Conservation (phyloP, 2,113 vertebrate genomes). For the Hippoglossus stenolepis region DNA sequence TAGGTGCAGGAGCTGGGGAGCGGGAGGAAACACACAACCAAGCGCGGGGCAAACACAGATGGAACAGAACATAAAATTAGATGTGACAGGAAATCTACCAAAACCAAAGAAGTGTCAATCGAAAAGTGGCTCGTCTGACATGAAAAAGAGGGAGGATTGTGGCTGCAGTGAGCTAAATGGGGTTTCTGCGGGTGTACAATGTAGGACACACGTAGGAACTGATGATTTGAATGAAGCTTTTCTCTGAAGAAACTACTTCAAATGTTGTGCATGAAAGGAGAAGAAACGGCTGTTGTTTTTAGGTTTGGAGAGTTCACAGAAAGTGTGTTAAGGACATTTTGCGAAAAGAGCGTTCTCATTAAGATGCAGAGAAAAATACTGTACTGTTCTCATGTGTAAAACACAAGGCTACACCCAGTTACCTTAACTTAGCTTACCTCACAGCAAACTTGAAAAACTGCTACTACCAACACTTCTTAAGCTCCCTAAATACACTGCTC, state of each 20-base stretch:
- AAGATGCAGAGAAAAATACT: no score
- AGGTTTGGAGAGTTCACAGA: neutral
- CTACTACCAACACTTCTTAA: no score
- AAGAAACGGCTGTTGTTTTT: neutral
- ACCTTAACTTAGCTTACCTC: no score
- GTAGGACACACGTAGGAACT: neutral
- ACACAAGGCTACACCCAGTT: no score
- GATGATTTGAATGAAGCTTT: slow-evolving; percentile 2
- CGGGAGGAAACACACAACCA: neutral
- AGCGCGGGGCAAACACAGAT: slow-evolving; percentile 3
- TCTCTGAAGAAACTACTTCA: slow-evolving; percentile 8
- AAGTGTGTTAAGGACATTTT: neutral
- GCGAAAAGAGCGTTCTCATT: neutral
- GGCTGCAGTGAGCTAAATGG: slow-evolving; percentile 1
- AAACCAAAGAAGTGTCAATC: slow-evolving; percentile 27
- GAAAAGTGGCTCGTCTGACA: slow-evolving; percentile 17
- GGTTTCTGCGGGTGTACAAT: slow-evolving; percentile 18
- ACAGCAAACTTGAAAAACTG: no score
- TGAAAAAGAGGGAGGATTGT: slow-evolving; percentile 21
- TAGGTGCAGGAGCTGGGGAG: slow-evolving; percentile 7
- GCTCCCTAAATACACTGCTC: no score
- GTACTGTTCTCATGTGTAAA: no score
- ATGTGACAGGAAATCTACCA: slow-evolving; percentile 41
- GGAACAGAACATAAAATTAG: slow-evolving; percentile 19
- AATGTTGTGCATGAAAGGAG: neutral